Evolutionary conservation across 2,113 vertebrate genomes (phyloP), one percentile per base, ranked within the genome.

Genomic region (Nannobrachium achirus): DNA sequence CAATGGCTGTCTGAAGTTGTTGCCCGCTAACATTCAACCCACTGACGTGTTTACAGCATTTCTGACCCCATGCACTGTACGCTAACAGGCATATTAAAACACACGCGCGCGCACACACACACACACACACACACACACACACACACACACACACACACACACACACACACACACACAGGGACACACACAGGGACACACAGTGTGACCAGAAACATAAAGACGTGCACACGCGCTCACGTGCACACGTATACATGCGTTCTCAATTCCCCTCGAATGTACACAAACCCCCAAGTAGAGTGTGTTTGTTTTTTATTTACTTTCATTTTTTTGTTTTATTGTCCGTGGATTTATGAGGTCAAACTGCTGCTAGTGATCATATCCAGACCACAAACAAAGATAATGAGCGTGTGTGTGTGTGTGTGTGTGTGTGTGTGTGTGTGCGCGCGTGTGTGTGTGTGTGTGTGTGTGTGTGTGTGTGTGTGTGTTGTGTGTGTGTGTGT

Each of bases 41-140:
- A 13, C n/a, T 57, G 16, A 66, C 65, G 75, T 70, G 62, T 84
- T 86, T 82, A 73, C 44, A 16, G 79, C 38, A 56, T 40, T 50
- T 14, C 38, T 72, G 80, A 81, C 80, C 80, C 51, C 10, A 0
- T 50, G 69, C 50, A 8, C 74, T 72, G n/a, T 51, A 16, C 14
- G 4, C 49, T 16, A 4, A 51, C 49, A 51, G n/a, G 7, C 8
- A 50, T n/a, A 50, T n/a, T 18, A 15, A 53, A 15, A 53, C 51
- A 67, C 51, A 2, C n/a, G 18, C 11, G 53, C 56, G 56, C 25
- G 15, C 16, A 8, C 71, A 13, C 16, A 68, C 80, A 67, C 75
- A 73, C 80, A 51, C 45, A 49, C 55, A 40, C 33, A 40, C 55
- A 40, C 38, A 40, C 55, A 40, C 56, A n/a, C 56, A 40, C 38